Evolutionary conservation across 2,888 invertebrate species (phyloP), one percentile per base, ranked within the genome.

Genomic region (Caenorhabditis becei): DNA sequence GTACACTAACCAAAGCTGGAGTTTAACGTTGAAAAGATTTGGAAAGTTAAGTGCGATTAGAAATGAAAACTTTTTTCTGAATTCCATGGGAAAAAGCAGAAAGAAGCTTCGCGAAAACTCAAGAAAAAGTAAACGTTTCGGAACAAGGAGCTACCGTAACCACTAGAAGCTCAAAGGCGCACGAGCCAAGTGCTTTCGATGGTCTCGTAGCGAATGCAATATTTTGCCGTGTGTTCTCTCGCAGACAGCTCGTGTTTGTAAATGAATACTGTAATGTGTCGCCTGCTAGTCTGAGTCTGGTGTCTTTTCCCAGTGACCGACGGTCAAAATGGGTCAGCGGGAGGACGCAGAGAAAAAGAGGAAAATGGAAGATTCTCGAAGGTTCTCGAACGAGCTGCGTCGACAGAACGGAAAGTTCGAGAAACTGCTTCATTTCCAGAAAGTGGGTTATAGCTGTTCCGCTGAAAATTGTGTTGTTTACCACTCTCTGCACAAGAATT

Each of bases 181-280:
- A 59, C 26, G 4, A 0, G 4, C 1, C 0, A 11, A 59, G 37
- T 23, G 8, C 0, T 26, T 24, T 1, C 1, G 18, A 8, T 23
- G 49, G n/a, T 59, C 59, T 18, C 51, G 37, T 16, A 14, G 37
- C 54, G 72, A 63, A 18, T 65, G 37, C 63, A 23, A 65, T 58
- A 41, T 14, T 23, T 11, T 58, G 37, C 47, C 11, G 23, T 51
- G 20, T 51, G n/a, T 20, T 23, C 20, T 51, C 1, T 56, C 32
- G 24, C 41, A 41, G 32, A 23, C n/a, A n/a, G n/a, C n/a, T n/a
- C n/a, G n/a, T n/a, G n/a, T n/a, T n/a, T n/a, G n/a, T n/a, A n/a
- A n/a, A n/a, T 10, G 47, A 1, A 47, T 74, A 74, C 74, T 49
- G 74, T 74, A 74, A 66, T 41, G 72, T 65, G 74, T 66, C 74